Base-by-base conservation (phyloP, 2,888 invertebrate genomes). In the Selenia dentaria region DNA sequence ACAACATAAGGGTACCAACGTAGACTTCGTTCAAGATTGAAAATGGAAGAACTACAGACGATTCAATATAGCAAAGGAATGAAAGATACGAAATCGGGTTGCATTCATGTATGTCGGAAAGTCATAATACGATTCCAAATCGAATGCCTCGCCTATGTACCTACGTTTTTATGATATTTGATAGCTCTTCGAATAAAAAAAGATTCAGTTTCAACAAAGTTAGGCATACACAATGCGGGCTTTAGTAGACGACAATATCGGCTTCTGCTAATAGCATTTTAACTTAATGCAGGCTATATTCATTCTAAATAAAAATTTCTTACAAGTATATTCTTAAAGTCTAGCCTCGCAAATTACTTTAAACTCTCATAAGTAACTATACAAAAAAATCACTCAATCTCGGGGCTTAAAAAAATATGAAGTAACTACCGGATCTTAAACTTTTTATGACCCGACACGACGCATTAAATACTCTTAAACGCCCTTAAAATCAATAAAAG, bases 401-500 rank as follows among this genome's bases (percentile, higher is more conserved):
- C 11, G 41, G 58, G 53, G 54, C 51, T 59, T 48, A 67, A 69
- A 58, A 77, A 75, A 71, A 71, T 69, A 66, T 68, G 65, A n/a
- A n/a, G n/a, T 79, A 79, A 79, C 76, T 78, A 71, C 69, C 62
- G 67, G 64, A 69, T 73, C 72, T 79, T 76, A 80, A 81, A 80
- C 68, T 80, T 83, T 83, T 85, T 81, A 85, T 74, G 72, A 62
- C 64, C 60, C 73, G 68, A 74, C 70, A 76, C 72, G 74, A 76
- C 75, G 75, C 78, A 77, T 80, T 80, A 83, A 89, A 87, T 83
- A 80, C 83, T 83, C 79, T 77, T 64, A 79, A 83, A 83, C 74
- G 76, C 75, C 74, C 79, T 84, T 83, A 83, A 85, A 86, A 84
- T 85, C 85, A 86, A 86, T 89, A 85, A 87, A 85, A 84, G 61